Percentiles rank a stretch among this genome's conserved stretches.
phyloP scores from a whole-genome alignment of 1,140 invertebrate species.

The Portunus trituberculatus region DNA sequence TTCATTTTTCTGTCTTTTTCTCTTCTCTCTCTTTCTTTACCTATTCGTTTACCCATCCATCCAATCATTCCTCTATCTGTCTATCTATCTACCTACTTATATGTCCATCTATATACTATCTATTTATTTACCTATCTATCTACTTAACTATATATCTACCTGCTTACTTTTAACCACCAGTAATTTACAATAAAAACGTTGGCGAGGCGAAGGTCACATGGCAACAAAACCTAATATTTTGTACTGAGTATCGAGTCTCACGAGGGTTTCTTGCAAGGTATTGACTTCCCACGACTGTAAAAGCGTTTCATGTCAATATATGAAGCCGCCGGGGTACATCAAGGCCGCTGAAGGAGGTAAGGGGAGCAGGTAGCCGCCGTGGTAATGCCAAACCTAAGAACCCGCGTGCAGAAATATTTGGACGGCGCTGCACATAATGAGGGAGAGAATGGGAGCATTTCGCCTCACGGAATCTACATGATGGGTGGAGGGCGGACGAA shows the following conservation, averaged over 20 bases:
- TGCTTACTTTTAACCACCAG: too few species aligned
- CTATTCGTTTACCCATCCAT: neutral
- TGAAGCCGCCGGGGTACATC: neutral
- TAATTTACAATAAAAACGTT: neutral
- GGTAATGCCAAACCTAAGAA: neutral
- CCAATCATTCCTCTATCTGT: neutral
- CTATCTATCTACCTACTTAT: neutral
- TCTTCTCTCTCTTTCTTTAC: neutral
- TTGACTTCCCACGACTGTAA: neutral
- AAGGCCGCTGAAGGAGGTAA: neutral
- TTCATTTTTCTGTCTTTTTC: neutral
- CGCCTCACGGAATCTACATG: neutral
- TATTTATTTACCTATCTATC: neutral
- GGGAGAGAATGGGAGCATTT: constrained; percentile 6
- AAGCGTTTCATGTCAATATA: neutral
- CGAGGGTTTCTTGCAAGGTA: neutral
- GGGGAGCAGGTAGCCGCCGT: neutral
- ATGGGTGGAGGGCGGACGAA: neutral
- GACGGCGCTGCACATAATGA: neutral
- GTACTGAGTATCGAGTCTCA: neutral
- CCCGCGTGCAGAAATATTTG: neutral
- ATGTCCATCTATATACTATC: too few species aligned
- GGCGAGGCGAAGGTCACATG: neutral
- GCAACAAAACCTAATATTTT: neutral
- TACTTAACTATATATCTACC: neutral